Base-by-base conservation (phyloP, 2,113 vertebrate species). In the Kobus ellipsiprymnus region DNA sequence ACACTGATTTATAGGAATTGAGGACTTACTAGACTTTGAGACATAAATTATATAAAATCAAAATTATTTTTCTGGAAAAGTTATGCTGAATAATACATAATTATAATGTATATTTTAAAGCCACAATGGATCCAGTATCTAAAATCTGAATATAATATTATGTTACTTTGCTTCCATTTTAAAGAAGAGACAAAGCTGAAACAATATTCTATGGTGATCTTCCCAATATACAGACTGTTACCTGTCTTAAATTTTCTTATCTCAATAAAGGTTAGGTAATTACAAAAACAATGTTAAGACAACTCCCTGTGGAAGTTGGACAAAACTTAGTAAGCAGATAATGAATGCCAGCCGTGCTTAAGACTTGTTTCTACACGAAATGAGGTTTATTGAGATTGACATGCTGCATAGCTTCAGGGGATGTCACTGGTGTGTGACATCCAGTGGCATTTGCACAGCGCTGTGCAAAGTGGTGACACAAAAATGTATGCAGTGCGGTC, bases 91-190 rank as follows among this genome's bases (percentile, higher is more conserved):
- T 64, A 85, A 92, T 64, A 82, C 50, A 95, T 30, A 83, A 80
- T 86, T 90, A 67, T 52, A 64, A 44, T 90, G 40, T 36, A 80
- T 1, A 90, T 59, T 94, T 92, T 87, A 92, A 94, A 92, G 62
- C 4, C 33, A n/a, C 74, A 88, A 25, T 8, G 54, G 25, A 98
- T 33, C 16, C 21, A 55, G 12, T 48, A 55, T 36, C 40, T 95
- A 84, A 77, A 94, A 91, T 91, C 21, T 91, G 59, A 96, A 48
- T 89, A 74, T 50, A 91, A 91, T 92, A 93, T 60, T 94, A 85
- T 62, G 33, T 80, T 86, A 92, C 33, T 88, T 74, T 77, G 40
- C 27, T 90, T 94, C 77, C 25, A 30, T 82, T 90, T 91, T 44
- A 84, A 95, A 86, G 17, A n/a, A 67, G 40, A 60, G 8, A 60